phyloP scores from a whole-genome alignment of 1,140 invertebrate genomes.

The Drosophila burlai region DNA sequence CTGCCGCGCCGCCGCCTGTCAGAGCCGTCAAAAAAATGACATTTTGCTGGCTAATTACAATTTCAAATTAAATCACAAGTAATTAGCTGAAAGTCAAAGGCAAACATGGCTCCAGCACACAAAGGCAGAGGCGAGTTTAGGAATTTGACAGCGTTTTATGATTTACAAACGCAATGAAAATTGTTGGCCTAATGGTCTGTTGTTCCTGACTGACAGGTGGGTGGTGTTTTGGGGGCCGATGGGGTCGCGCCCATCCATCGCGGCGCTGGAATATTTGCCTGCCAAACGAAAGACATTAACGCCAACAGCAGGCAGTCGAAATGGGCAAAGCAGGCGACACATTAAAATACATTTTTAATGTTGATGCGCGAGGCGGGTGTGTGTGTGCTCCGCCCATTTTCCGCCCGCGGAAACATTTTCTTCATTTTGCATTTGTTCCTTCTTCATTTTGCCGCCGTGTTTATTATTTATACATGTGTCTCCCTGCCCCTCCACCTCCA shows the following conservation, averaged over 20 bases:
- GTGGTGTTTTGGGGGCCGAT: neutral
- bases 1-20: conserved; percentile 50
- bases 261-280: conserved; percentile 35
- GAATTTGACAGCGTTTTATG: conserved; percentile 77
- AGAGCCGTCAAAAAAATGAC: conserved; percentile 76
- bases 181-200: conserved; percentile 67
- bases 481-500: conserved; percentile 15
- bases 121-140: conserved; percentile 14
- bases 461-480: conserved; percentile 59
- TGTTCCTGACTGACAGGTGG: conserved; percentile 45
- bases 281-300: conserved; percentile 77
- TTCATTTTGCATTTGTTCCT: conserved; percentile 31
- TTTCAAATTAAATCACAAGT: conserved; percentile 84
- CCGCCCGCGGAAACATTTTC: conserved; percentile 27
- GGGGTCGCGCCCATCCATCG: conserved; percentile 47
- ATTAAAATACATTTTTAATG: conserved; percentile 83
- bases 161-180: conserved; percentile 79
- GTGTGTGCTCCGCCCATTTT: conserved; percentile 33
- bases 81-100: conserved; percentile 70
- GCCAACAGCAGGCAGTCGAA: conserved; percentile 68
- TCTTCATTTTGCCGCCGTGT: conserved; percentile 31
- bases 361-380: conserved; percentile 55
- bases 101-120: conserved; percentile 42
- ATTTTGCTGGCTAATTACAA: conserved; percentile 82
- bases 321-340: conserved; percentile 70